These are phyloP conservation scores for Lycocerus yunnanus DNA, from an alignment of 2,888 invertebrate species.

Conservation along the genomic window DNA sequence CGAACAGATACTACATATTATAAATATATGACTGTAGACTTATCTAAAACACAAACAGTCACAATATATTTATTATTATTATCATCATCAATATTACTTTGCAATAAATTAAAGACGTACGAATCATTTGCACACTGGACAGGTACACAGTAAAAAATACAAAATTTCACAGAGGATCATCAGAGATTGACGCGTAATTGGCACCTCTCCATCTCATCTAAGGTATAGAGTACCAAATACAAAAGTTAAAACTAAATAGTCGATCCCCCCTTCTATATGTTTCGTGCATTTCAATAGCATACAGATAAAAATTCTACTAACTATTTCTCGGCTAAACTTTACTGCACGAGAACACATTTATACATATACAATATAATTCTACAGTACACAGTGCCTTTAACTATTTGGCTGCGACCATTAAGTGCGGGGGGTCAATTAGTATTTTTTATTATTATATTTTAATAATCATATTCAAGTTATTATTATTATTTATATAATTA, in stretches of 20 bases:
- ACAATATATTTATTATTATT: constrained; percentile 45
- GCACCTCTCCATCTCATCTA: constrained; percentile 36
- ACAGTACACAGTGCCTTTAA: constrained; percentile 31
- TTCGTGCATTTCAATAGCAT: constrained; percentile 89
- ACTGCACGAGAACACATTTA: constrained; percentile 38
- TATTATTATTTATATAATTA: constrained; percentile 5
- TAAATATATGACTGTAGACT: constrained; percentile 35
- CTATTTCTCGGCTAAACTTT: constrained; percentile 32
- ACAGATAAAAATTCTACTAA: constrained; percentile 60
- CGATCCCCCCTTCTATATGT: constrained; percentile 80
- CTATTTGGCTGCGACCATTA: constrained; percentile 30
- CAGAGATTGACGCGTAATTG: constrained; percentile 29
- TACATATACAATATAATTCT: constrained; percentile 40
- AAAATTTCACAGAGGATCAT: constrained; percentile 48
- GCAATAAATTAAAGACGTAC: constrained; percentile 42
- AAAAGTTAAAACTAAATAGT: constrained; percentile 47
- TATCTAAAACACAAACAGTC: constrained; percentile 46
- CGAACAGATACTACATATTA: constrained; percentile 40
- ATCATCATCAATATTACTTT: constrained; percentile 37
- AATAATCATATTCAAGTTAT: not conserved
- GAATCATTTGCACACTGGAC: constrained; percentile 50
- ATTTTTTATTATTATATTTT: not conserved
- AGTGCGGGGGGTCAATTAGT: constrained; percentile 31
- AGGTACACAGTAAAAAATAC: constrained; percentile 49
- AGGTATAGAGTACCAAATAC: constrained; percentile 37